Conservation (phyloP, 2,888 invertebrate species). For the Acanthococcus lagerstroemiae region DNA sequence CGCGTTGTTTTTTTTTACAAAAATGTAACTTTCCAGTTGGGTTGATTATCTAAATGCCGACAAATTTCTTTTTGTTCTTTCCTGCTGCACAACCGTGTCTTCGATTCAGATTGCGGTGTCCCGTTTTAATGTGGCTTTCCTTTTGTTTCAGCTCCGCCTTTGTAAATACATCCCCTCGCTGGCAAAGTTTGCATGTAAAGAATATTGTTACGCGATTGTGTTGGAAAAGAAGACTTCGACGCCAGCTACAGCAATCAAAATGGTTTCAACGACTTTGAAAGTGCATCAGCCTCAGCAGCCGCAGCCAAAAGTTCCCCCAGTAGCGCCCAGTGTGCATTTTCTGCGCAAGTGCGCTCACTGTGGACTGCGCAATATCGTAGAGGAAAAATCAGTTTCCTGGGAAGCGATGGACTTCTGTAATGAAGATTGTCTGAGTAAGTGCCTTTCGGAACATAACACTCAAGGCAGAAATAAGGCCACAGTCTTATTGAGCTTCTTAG, state of each 20-base stretch:
- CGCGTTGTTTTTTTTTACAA: no score
- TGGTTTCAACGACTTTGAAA: no score
- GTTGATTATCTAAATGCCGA: no score
- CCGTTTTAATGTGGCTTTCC: no score
- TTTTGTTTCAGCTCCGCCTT: background rate
- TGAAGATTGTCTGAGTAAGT: slow-evolving; percentile 29
- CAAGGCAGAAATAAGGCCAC: no score
- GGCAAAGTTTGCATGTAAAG: background rate
- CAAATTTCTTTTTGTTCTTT: no score
- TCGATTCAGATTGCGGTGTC: no score
- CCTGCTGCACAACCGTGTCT: no score
- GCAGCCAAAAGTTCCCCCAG: background rate
- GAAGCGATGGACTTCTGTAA: slow-evolving; percentile 33
- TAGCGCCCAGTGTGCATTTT: background rate
- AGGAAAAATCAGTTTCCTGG: slow-evolving; percentile 30
- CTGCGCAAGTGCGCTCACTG: slow-evolving; percentile 31
- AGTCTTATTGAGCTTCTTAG: no score
- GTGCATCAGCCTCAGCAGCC: background rate
- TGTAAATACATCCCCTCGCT: background rate
- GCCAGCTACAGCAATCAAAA: background rate
- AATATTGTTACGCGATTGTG: background rate
- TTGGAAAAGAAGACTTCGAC: background rate
- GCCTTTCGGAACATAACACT: background rate
- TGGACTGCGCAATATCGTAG: slow-evolving; percentile 13
- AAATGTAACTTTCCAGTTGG: no score